Evolutionary conservation across 2,888 invertebrate genomes (phyloP).

Genomic region (Xylota segnis): DNA sequence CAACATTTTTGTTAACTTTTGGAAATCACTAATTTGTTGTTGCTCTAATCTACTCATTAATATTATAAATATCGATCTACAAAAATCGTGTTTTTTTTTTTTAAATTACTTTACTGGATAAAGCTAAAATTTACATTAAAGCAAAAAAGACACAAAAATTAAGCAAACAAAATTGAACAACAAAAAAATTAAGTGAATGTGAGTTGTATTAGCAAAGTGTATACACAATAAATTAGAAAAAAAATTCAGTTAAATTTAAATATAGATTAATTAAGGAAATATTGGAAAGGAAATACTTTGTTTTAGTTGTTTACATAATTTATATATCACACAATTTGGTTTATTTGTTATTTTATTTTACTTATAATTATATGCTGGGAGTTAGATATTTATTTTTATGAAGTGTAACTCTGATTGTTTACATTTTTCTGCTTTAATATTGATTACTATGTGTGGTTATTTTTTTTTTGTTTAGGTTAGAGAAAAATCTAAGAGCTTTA

Average conservation of each 20-base stretch:
- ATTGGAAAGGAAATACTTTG: conserved; percentile 42
- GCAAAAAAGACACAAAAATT: conserved; percentile 2
- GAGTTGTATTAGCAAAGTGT: conserved; percentile 34
- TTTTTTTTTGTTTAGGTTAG: conserved; percentile 76
- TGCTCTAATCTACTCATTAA: conserved; percentile 57
- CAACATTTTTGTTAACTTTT: conserved; percentile 52
- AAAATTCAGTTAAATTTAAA: conserved; percentile 46
- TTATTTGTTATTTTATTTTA: conserved; percentile 18
- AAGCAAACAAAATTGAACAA: not conserved
- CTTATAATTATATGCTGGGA: conserved; percentile 52
- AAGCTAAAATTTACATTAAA: conserved; percentile 29
- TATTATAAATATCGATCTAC: conserved; percentile 33
- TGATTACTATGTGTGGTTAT: conserved; percentile 52
- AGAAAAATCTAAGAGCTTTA: conserved; percentile 79
- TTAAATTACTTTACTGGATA: not conserved
- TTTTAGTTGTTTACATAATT: conserved; percentile 68
- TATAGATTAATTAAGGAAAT: conserved; percentile 47
- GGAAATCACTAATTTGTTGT: conserved; percentile 40
- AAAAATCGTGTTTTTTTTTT: not conserved
- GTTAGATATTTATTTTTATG: conserved; percentile 40
- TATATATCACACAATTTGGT: conserved; percentile 72
- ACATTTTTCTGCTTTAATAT: conserved; percentile 62
- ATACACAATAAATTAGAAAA: conserved; percentile 33
- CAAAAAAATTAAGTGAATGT: conserved; percentile 38
- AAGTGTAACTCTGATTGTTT: conserved; percentile 59